Evolutionary conservation across 2,113 vertebrate genomes (phyloP).

Genomic region (Percopsis transmontana): DNA sequence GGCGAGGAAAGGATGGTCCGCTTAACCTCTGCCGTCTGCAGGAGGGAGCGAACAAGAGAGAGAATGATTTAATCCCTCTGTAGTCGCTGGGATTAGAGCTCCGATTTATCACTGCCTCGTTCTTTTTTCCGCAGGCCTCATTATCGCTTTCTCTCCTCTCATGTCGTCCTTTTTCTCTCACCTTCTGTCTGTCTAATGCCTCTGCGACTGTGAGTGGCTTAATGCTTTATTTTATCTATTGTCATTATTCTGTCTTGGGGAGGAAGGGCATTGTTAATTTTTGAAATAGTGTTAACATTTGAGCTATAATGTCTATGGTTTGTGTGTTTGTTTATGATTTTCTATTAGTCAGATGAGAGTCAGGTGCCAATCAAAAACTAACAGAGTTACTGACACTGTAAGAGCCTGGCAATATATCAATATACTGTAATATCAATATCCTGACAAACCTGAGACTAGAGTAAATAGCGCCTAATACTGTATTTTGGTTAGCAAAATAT

Average conservation of each 20-base stretch:
- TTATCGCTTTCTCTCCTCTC: conserved; percentile 50
- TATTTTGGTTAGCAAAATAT: too few relatives aligned
- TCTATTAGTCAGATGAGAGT: too few relatives aligned
- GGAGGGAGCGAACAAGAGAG: conserved; percentile 32
- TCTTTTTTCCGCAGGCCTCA: conserved; percentile 40
- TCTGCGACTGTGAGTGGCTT: conserved; percentile 63
- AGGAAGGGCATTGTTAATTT: conserved; percentile 24
- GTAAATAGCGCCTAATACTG: too few relatives aligned
- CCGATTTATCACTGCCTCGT: conserved; percentile 57
- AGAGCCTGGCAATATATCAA: too few relatives aligned
- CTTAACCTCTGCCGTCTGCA: conserved; percentile 61
- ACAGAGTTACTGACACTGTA: too few relatives aligned
- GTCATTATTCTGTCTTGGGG: conserved; percentile 57
- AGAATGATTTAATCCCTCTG: conserved; percentile 65
- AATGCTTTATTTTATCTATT: conserved; percentile 66
- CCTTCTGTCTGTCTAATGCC: conserved; percentile 51
- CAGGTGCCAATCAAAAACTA: too few relatives aligned
- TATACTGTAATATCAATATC: too few relatives aligned
- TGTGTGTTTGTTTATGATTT: conserved; percentile 1
- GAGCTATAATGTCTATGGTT: not conserved
- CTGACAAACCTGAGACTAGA: too few relatives aligned
- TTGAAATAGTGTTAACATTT: conserved; percentile 21
- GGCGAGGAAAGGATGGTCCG: conserved; percentile 35
- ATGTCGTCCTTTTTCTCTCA: conserved; percentile 54
- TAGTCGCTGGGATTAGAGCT: conserved; percentile 69